phyloP scores from a whole-genome alignment of 64 coral and sea anemone genomes.

The Dendronephthya gigantea region DNA sequence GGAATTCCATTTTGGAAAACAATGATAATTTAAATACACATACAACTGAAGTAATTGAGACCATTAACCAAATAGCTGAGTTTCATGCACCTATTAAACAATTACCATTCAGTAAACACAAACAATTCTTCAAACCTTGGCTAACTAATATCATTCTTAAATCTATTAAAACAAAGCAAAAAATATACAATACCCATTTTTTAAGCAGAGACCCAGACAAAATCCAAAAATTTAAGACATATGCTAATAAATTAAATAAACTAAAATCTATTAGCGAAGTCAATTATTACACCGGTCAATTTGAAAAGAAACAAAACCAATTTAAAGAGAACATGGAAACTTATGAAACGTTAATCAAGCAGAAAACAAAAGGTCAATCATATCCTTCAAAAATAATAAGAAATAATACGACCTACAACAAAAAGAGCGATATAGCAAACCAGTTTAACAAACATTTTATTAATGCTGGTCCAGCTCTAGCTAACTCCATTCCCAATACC shows the following conservation, averaged over 20 bases:
- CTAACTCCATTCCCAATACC: neutral
- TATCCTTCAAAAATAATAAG: conserved; percentile 32
- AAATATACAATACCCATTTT: conserved; percentile 37
- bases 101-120: conserved; percentile 16
- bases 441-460: conserved; percentile 58
- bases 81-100: conserved; percentile 33
- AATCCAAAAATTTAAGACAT: conserved; percentile 42
- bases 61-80: conserved; percentile 6
- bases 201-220: conserved; percentile 4
- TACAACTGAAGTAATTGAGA: conserved; percentile 15
- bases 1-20: conserved; percentile 8
- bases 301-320: conserved; percentile 37
- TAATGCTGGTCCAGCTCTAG: conserved; percentile 39
- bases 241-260: conserved; percentile 39
- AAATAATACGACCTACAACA: conserved; percentile 36
- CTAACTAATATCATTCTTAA: conserved; percentile 35
- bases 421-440: conserved; percentile 33
- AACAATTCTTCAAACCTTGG: conserved; percentile 38
- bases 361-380: conserved; percentile 49
- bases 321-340: conserved; percentile 37
- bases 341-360: conserved; percentile 36
- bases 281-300: conserved; percentile 13
- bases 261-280: conserved; percentile 34
- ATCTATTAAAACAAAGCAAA: conserved; percentile 49
- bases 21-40: conserved; percentile 16